These are phyloP conservation scores for Plectropomus leopardus DNA, from an alignment of 2,113 vertebrate species.

Conservation along the genomic window DNA sequence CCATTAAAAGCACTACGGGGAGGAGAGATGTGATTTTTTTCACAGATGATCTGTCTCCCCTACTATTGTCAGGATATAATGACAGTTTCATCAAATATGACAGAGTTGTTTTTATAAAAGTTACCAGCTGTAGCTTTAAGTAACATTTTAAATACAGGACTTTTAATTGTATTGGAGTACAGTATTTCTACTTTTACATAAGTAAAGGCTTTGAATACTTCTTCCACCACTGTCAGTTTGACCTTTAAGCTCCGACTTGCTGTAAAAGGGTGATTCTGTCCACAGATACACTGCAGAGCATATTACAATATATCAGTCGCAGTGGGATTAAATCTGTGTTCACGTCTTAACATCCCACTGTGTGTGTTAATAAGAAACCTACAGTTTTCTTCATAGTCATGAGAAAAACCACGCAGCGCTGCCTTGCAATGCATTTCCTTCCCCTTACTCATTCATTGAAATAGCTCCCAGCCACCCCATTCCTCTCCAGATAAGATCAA, in stretches of 20 bases:
- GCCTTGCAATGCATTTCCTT: constrained; percentile 86
- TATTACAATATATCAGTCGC: background rate
- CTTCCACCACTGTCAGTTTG: background rate
- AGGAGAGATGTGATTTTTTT: no score
- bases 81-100: no score
- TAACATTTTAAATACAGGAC: background rate
- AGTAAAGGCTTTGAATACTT: background rate
- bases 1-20: no score
- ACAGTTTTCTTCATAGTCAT: constrained; percentile 29
- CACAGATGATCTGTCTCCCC: no score
- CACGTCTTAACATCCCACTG: constrained; percentile 31
- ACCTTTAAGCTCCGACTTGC: constrained; percentile 28
- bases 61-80: no score
- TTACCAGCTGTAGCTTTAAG: background rate
- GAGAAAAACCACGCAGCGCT: constrained; percentile 65
- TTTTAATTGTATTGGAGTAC: constrained; percentile 3
- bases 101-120: no score
- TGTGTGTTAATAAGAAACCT: constrained; percentile 44
- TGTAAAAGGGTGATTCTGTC: constrained; percentile 27
- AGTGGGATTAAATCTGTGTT: constrained; percentile 38
- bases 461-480: constrained; percentile 76
- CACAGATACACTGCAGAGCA: background rate
- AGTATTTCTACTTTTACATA: background rate
- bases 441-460: constrained; percentile 84
- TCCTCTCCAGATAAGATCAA: constrained; percentile 71